Evolutionary conservation across 2,113 vertebrate species (phyloP).

Genomic region (Apaloderma vittatum): DNA sequence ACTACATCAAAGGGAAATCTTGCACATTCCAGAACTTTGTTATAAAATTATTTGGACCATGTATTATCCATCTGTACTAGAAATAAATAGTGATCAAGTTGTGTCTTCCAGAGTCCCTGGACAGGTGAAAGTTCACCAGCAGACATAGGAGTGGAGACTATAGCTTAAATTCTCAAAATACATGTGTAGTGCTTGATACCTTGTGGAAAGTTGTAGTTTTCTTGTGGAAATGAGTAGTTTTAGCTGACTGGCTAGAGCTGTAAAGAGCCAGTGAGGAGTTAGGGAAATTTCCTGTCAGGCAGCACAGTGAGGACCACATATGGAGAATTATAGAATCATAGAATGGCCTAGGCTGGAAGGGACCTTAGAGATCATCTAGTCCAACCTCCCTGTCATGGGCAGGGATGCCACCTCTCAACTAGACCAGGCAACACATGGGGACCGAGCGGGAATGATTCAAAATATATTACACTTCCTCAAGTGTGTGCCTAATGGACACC

Average conservation of each 20-base stretch:
- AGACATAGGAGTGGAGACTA: background rate
- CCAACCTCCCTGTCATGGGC: too few species aligned
- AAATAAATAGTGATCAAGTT: background rate
- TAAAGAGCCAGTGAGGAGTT: background rate
- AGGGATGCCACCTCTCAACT: too few species aligned
- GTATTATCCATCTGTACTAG: background rate
- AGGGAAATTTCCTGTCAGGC: background rate
- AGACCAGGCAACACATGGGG: too few species aligned
- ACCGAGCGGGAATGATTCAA: too few species aligned
- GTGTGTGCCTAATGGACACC: background rate
- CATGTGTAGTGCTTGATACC: accelerated
- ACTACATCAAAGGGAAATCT: background rate
- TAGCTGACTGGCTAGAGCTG: background rate
- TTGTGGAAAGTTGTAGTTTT: background rate
- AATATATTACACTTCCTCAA: background rate
- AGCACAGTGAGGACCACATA: background rate
- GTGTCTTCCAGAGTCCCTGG: background rate
- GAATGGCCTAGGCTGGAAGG: too few species aligned
- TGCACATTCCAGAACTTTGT: background rate
- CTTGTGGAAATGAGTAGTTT: background rate
- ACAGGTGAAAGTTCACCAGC: background rate
- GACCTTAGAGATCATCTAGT: too few species aligned
- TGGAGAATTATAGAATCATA: too few species aligned
- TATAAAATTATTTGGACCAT: background rate
- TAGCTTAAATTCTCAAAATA: background rate